These are phyloP conservation scores for Yponomeuta malinellus DNA, from an alignment of 2,888 invertebrate genomes.

Conservation along the genomic window DNA sequence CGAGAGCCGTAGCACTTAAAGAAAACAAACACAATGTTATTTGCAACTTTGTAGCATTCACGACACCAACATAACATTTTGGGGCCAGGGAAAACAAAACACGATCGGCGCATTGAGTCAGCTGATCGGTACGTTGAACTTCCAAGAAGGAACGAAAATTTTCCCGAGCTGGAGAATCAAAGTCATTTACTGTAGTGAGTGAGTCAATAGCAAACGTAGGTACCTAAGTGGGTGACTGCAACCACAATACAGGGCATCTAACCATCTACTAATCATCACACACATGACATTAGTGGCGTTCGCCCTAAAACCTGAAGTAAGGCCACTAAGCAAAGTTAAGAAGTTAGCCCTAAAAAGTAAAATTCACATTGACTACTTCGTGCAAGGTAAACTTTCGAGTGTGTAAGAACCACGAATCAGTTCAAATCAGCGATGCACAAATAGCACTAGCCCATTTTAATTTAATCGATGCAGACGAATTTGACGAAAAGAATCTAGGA, in stretches of 20 bases:
- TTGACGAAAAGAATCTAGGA: too few species aligned
- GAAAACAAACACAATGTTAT: slow-evolving; percentile 25
- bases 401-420: too few species aligned
- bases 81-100: slow-evolving; percentile 37
- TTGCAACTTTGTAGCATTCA: slow-evolving; percentile 45
- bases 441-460: too few species aligned
- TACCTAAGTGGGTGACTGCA: background rate
- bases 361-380: too few species aligned
- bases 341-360: too few species aligned
- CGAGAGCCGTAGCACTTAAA: background rate
- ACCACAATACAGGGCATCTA: background rate
- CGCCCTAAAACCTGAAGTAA: too few species aligned
- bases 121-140: slow-evolving; percentile 65
- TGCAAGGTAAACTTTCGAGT: too few species aligned
- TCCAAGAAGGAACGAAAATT: slow-evolving; percentile 32
- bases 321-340: too few species aligned
- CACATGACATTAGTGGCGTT: too few species aligned
- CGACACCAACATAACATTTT: slow-evolving; percentile 28
- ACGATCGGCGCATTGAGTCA: slow-evolving; percentile 48
- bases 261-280: background rate
- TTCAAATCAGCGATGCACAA: too few species aligned
- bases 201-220: background rate
- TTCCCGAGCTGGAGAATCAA: background rate
- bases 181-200: background rate
- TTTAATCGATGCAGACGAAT: too few species aligned